Evolutionary conservation across 2,797 vertebrate species (phyloP).

Genomic region (Gymnoscopelus microlampas): DNA sequence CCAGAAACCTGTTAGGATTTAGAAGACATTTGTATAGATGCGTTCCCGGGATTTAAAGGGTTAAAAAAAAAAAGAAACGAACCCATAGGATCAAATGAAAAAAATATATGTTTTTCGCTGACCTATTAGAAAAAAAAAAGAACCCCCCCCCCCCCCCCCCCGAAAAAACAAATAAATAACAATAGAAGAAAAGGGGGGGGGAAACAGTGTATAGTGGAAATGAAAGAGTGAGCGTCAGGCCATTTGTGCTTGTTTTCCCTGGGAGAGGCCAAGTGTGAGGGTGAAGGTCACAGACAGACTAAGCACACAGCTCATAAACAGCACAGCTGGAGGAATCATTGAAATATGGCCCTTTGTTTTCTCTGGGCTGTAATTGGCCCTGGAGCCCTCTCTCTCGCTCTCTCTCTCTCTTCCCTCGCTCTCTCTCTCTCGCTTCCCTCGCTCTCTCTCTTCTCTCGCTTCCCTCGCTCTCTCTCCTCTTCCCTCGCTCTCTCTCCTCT

Average conservation of each 20-base stretch:
- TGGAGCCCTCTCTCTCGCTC: slow-evolving; percentile 66
- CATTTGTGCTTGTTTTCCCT: slow-evolving; percentile 80
- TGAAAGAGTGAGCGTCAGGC: slow-evolving; percentile 75
- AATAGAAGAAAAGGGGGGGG: slow-evolving; percentile 4
- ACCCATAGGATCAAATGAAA: slow-evolving; percentile 36
- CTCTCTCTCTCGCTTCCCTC: slow-evolving; percentile 52
- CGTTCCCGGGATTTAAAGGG: no score
- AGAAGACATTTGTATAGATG: no score
- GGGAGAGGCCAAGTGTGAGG: slow-evolving; percentile 79
- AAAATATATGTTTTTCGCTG: slow-evolving; percentile 56
- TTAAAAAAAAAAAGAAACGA: slow-evolving; percentile 37
- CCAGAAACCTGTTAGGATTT: no score
- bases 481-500: slow-evolving; percentile 4
- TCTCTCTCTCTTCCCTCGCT: slow-evolving; percentile 43
- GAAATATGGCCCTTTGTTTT: slow-evolving; percentile 80
- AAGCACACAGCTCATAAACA: slow-evolving; percentile 81
- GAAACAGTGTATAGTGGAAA: slow-evolving; percentile 57
- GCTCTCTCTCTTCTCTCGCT: slow-evolving; percentile 1
- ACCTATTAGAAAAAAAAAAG: not conserved
- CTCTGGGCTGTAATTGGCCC: slow-evolving; percentile 79
- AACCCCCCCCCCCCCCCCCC: no score
- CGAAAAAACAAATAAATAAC: not conserved
- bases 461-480: slow-evolving; percentile 29
- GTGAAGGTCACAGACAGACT: slow-evolving; percentile 81
- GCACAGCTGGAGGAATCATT: slow-evolving; percentile 81